Evolutionary conservation across 2,113 vertebrate genomes (phyloP), one percentile per base, ranked within the genome.

Genomic region (Cavia porcellus): DNA sequence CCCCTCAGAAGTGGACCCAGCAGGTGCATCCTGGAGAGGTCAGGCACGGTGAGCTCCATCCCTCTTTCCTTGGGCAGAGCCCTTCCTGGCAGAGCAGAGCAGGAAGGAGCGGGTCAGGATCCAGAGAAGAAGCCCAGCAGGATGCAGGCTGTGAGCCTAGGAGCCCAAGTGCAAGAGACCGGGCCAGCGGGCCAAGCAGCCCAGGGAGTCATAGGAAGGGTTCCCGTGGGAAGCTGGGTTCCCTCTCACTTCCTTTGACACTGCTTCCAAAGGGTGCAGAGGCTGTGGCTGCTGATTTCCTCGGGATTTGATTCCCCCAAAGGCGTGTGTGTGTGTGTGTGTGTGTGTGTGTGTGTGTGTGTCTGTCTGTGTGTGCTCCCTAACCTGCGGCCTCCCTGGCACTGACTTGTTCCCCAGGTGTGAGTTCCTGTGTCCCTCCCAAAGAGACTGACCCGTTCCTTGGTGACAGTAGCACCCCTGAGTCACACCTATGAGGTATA

Each of bases 201-300:
- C 28, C 28, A 2, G 30, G 30, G 47, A 8, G 47, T 19, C 8
- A 5, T 57, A 24, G 5, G n/a, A 86, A 91, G 5, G 47, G 75
- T 68, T 77, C 84, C n/a, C 93, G 83, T 17, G n/a, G 22, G 57
- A 89, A 64, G n/a, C 9, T 35, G 30, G 15, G 82, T 52, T 85
- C 15, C 11, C 88, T 66, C 4, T 9, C 59, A 4, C 24, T 84
- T 47, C n/a, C 94, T 95, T 62, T 59, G 28, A 81, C 77, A 62
- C 75, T 82, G 52, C 35, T 75, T 87, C 83, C 93, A 59, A 87
- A 83, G 84, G 92, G 79, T 22, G 30, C 11, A 82, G 70, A 81
- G 61, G 87, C 3, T 14, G 66, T 32, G 52, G 45, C 3, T 68
- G 17, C 62, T 64, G 72, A 59, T 28, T 93, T 20, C 35, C 75